Percentiles rank a stretch among this genome's conserved stretches.
Evolutionary conservation across 2,113 vertebrate genomes (phyloP).

Genomic region (Euleptes europaea): DNA sequence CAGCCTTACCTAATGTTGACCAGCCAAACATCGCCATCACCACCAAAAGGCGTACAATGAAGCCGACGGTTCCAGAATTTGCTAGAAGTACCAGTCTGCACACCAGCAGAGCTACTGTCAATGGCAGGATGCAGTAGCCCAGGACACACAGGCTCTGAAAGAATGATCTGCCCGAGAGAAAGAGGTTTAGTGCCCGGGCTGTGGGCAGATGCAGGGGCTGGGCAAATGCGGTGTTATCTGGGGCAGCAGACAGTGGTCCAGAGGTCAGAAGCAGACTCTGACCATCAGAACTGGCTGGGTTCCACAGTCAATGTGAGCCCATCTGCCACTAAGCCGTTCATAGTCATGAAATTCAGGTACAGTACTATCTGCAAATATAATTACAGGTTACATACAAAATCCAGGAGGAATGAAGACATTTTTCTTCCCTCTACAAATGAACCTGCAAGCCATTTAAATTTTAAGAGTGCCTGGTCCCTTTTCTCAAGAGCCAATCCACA

Average conservation of each 20-base stretch:
- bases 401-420: not conserved
- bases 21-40: slow-evolving; percentile 88
- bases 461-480: too few relatives aligned
- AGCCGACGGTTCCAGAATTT: slow-evolving; percentile 68
- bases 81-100: slow-evolving; percentile 86
- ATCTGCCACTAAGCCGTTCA: not conserved
- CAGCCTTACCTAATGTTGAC: slow-evolving; percentile 86
- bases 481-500: too few relatives aligned
- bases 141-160: slow-evolving; percentile 98
- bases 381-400: not conserved
- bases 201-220: not conserved
- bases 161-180: slow-evolving; percentile 80
- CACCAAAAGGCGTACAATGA: slow-evolving; percentile 83
- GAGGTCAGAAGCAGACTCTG: too few relatives aligned
- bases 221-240: not conserved
- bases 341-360: not conserved
- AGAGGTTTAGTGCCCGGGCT: not conserved
- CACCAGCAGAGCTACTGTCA: slow-evolving; percentile 89
- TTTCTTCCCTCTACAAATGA: not conserved
- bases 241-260: not conserved
- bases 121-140: slow-evolving; percentile 93
- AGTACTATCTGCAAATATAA: not conserved
- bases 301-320: not conserved
- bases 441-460: not conserved
- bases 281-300: too few relatives aligned